Evolutionary conservation across 64 coral and sea anemone species (phyloP).

Genomic region (Catalaphyllia jardinei): DNA sequence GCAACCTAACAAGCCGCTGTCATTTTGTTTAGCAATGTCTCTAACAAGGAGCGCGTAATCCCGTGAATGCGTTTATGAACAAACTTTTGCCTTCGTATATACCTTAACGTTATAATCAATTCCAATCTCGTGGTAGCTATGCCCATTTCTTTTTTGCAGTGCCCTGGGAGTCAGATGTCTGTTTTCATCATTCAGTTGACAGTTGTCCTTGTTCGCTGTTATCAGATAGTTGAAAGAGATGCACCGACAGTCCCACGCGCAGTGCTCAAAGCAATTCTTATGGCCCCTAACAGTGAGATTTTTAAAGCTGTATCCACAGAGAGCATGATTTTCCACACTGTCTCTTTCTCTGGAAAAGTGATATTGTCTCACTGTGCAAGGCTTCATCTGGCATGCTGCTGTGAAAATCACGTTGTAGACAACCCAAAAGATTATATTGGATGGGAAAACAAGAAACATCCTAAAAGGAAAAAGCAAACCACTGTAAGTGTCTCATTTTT

Average conservation of each 20-base stretch:
- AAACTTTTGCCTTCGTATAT: not conserved
- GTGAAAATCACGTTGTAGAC: not conserved
- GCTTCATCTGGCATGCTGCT: not conserved
- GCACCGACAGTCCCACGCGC: conserved; percentile 17
- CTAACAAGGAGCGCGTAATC: no score
- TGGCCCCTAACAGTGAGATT: not conserved
- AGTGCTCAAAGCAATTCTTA: conserved; percentile 22
- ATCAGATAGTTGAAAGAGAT: conserved; percentile 9
- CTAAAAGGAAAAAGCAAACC: not conserved
- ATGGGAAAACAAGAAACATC: not conserved
- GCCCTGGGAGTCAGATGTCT: conserved; percentile 6
- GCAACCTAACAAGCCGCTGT: no score
- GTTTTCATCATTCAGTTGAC: conserved; percentile 6
- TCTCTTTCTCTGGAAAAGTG: not conserved
- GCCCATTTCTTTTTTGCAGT: not conserved
- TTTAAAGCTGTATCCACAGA: not conserved
- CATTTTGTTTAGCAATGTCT: no score
- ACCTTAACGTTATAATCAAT: conserved; percentile 26
- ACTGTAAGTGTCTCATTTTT: no score
- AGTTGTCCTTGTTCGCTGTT: not conserved
- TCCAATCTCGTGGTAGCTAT: conserved; percentile 8
- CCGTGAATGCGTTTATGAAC: not conserved
- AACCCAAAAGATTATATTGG: not conserved
- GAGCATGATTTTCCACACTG: conserved; percentile 20
- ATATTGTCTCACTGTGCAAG: not conserved